phyloP scores from a whole-genome alignment of 2,888 invertebrate species.

The Thalpophila matura region DNA sequence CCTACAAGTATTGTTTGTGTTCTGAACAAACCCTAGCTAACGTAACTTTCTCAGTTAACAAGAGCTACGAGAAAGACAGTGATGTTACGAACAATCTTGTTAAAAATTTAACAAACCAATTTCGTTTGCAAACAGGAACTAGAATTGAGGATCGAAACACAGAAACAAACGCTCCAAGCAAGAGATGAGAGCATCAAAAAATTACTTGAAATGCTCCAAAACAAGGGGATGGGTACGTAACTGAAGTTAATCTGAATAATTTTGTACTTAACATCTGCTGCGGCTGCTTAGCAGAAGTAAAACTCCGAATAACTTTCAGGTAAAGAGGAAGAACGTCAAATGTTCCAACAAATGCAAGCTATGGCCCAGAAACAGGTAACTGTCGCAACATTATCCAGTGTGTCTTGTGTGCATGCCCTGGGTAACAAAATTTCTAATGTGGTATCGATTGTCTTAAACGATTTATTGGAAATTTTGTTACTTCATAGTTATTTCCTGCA shows the following conservation, averaged over 20 bases:
- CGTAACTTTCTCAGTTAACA: slow-evolving; percentile 13
- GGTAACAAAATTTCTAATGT: slow-evolving; percentile 72
- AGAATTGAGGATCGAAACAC: slow-evolving; percentile 98
- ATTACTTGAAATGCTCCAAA: slow-evolving; percentile 99
- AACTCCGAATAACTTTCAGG: slow-evolving; percentile 91
- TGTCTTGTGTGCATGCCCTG: slow-evolving; percentile 71
- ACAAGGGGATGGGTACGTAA: slow-evolving; percentile 98
- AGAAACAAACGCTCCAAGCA: slow-evolving; percentile 99
- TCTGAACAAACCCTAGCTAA: slow-evolving; percentile 12
- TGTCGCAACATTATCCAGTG: slow-evolving; percentile 71
- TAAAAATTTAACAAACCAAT: slow-evolving; percentile 51
- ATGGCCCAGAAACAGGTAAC: slow-evolving; percentile 98
- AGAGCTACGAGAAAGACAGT: slow-evolving; percentile 16
- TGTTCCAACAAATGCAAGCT: slow-evolving; percentile 99
- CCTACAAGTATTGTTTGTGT: background rate
- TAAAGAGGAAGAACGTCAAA: slow-evolving; percentile 98
- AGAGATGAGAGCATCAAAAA: slow-evolving; percentile 99
- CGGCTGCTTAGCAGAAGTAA: slow-evolving; percentile 79
- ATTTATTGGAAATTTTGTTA: slow-evolving; percentile 75
- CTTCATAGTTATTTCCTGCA: slow-evolving; percentile 71
- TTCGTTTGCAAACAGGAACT: slow-evolving; percentile 93
- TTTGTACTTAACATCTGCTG: slow-evolving; percentile 38
- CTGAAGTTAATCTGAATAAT: slow-evolving; percentile 41
- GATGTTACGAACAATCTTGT: slow-evolving; percentile 32
- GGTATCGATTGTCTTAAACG: slow-evolving; percentile 23